A percentile compares a stretch with the other conserved stretches of the same genome.
These are phyloP conservation scores for Eristalis arbustorum DNA, from an alignment of 2,888 invertebrate species.

Conservation along the genomic window DNA sequence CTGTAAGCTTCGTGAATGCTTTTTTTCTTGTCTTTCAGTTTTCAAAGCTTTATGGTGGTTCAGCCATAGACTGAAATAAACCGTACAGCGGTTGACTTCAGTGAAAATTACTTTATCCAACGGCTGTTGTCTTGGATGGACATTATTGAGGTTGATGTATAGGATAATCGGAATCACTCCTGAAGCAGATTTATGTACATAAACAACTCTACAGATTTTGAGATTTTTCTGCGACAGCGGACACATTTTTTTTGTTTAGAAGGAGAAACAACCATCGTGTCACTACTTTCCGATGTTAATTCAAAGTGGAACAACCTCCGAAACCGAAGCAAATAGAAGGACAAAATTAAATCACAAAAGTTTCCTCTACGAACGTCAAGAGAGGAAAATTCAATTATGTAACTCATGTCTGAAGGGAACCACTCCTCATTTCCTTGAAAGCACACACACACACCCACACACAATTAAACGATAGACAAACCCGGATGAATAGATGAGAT, in stretches of 20 bases:
- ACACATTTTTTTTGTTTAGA: background rate
- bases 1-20: no score
- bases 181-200: no score
- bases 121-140: no score
- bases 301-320: background rate
- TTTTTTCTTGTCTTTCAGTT: no score
- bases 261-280: background rate
- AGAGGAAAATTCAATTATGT: background rate
- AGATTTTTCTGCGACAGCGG: no score
- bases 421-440: background rate
- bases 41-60: no score
- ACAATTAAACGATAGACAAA: background rate
- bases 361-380: background rate
- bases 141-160: no score
- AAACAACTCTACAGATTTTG: no score
- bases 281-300: background rate
- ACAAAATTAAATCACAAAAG: background rate
- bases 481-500: background rate
- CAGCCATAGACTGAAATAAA: no score
- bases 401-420: background rate
- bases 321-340: background rate
- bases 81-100: no score
- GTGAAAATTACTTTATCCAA: no score
- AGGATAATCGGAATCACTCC: no score
- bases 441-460: background rate